phyloP scores from a whole-genome alignment of 2,797 vertebrate species.

The Syngnathus acus region DNA sequence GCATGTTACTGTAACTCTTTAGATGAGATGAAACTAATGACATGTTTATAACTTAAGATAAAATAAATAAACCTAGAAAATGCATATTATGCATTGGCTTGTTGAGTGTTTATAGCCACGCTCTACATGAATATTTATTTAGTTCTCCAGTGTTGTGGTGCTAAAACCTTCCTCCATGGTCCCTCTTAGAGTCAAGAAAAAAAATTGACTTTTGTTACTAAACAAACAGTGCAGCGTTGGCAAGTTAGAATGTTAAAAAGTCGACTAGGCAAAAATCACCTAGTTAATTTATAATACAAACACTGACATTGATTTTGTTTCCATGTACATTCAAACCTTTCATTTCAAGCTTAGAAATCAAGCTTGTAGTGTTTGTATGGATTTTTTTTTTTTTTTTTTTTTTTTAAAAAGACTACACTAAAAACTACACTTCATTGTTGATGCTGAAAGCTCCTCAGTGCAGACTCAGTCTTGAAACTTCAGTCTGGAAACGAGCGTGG shows the following conservation, averaged over 20 bases:
- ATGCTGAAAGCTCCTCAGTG: background rate
- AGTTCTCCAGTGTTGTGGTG: background rate
- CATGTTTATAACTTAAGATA: background rate
- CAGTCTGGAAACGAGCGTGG: background rate
- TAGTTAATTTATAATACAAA: background rate
- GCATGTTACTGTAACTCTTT: background rate
- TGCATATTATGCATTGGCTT: background rate
- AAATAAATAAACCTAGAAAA: conserved; percentile 1
- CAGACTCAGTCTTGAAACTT: background rate
- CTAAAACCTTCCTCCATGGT: background rate
- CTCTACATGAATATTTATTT: conserved; percentile 2
- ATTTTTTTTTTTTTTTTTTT: background rate
- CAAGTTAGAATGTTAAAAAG: background rate
- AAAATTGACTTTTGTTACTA: background rate
- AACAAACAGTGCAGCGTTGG: background rate
- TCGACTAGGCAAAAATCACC: background rate
- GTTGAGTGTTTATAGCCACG: background rate
- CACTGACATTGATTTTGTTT: background rate
- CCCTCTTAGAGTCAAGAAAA: conserved; percentile 1
- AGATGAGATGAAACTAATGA: background rate
- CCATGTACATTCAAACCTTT: background rate
- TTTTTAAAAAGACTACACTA: background rate
- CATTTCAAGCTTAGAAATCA: background rate
- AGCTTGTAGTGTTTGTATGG: background rate
- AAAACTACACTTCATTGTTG: background rate